phyloP scores from a whole-genome alignment of 2,888 invertebrate species.

The Meganola albula region DNA sequence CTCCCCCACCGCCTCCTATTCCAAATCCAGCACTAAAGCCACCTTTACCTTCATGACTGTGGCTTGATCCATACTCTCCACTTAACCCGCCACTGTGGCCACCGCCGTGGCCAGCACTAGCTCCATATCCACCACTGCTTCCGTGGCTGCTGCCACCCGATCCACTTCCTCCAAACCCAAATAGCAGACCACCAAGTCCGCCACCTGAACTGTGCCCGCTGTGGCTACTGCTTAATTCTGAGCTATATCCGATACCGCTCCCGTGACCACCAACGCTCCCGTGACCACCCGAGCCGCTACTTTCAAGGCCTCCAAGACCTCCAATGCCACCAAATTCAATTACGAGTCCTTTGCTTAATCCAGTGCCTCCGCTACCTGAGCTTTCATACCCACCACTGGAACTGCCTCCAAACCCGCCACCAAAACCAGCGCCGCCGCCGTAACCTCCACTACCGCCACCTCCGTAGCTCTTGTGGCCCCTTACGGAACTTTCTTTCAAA shows the following conservation, averaged over 20 bases:
- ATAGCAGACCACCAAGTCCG: conserved; percentile 10
- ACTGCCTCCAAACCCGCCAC: conserved; percentile 31
- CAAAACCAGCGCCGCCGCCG: conserved; percentile 35
- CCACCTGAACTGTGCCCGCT: conserved; percentile 10
- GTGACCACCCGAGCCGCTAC: conserved; percentile 14
- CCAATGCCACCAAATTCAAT: too few relatives aligned
- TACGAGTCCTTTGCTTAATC: too few relatives aligned
- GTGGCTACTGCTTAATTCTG: conserved; percentile 13
- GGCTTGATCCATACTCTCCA: conserved; percentile 29
- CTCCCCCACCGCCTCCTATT: conserved; percentile 17
- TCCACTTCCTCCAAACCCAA: conserved; percentile 7
- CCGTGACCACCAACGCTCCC: conserved; percentile 28
- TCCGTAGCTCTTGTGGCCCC: not conserved
- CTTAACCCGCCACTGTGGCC: conserved; percentile 21
- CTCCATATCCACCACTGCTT: conserved; percentile 11
- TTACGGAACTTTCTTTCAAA: conserved; percentile 1
- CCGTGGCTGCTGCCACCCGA: conserved; percentile 5
- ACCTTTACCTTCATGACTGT: conserved; percentile 4
- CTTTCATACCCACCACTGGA: conserved; percentile 10
- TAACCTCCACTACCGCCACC: conserved; percentile 10
- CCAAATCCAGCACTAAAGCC: conserved; percentile 20
- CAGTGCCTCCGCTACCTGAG: not conserved
- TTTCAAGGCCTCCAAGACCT: not conserved
- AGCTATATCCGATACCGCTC: conserved; percentile 18
- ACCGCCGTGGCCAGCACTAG: conserved; percentile 24